phyloP scores from a whole-genome alignment of 2,113 vertebrate species.

The Microtus oregoni region DNA sequence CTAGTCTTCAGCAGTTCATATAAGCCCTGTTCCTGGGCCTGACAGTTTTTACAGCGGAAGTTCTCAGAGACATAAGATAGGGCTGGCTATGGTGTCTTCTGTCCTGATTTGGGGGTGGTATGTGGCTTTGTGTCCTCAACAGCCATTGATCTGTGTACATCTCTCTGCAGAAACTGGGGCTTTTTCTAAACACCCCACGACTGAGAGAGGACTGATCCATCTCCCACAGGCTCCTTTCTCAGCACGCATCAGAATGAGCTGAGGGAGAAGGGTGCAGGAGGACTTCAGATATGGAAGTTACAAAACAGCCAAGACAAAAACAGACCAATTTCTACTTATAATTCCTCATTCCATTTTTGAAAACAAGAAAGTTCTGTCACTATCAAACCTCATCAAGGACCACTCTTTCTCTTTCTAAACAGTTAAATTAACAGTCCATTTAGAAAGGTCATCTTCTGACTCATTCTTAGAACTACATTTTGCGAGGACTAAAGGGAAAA shows the following conservation, averaged over 20 bases:
- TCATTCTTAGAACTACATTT: neutral
- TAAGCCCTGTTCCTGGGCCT: neutral
- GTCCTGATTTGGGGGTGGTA: neutral
- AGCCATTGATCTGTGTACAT: neutral
- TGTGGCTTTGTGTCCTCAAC: neutral
- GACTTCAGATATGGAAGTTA: conserved; percentile 34
- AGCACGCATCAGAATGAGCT: conserved; percentile 21
- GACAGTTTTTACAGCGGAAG: conserved; percentile 11
- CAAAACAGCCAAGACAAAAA: neutral
- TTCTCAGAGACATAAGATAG: conserved; percentile 32
- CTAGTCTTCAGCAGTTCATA: neutral
- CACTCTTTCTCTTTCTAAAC: neutral
- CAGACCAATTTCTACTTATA: neutral
- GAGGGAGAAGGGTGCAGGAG: neutral
- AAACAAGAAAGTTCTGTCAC: conserved; percentile 21
- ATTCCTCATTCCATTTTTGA: conserved; percentile 32
- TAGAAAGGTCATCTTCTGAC: conserved; percentile 38
- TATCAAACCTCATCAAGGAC: neutral
- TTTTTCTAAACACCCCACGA: neutral
- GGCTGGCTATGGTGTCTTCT: neutral
- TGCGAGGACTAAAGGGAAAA: neutral
- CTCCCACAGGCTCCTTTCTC: neutral
- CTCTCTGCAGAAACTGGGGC: neutral
- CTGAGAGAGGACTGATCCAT: neutral
- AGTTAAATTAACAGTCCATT: conserved; percentile 6